Conservation (phyloP, 2,113 vertebrate genomes). For the Rhineura floridana region DNA sequence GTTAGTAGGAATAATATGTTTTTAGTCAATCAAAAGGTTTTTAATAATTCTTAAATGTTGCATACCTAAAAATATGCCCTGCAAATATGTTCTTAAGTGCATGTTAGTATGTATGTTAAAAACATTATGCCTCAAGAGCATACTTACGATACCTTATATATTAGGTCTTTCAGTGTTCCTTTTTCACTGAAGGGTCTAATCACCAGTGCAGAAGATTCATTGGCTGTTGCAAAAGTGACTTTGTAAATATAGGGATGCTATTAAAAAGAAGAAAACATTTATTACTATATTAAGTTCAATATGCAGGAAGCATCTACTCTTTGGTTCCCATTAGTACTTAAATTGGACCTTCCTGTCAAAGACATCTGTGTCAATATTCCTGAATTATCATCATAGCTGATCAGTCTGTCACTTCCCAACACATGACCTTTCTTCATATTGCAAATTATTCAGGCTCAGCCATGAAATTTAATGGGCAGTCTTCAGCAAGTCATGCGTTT, state of each 20-base stretch:
- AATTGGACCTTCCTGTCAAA: neutral
- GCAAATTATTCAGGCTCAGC: too few relatives aligned
- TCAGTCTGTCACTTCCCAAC: neutral
- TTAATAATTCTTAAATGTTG: neutral
- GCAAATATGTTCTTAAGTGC: neutral
- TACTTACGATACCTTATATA: constrained; percentile 87
- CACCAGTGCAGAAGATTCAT: constrained; percentile 90
- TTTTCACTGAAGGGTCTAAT: constrained; percentile 92
- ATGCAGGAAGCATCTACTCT: neutral
- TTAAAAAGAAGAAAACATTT: constrained; percentile 55
- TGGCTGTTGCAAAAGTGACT: constrained; percentile 88
- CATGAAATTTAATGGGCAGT: too few relatives aligned
- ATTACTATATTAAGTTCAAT: neutral
- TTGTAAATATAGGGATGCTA: constrained; percentile 91
- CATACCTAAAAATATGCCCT: neutral
- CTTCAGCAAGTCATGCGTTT: too few relatives aligned
- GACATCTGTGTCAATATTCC: neutral
- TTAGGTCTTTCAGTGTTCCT: constrained; percentile 93
- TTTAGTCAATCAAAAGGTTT: too few relatives aligned
- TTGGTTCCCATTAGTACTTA: neutral
- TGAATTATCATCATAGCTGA: neutral
- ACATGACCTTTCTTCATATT: neutral
- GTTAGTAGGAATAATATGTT: neutral
- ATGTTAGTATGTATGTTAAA: neutral
- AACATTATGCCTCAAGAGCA: neutral